These are phyloP conservation scores for Aurelia aurita complex sp. Pacific DNA, from an alignment of 30 jellyfish, hydroid and myxozoan species.

Conservation along the genomic window DNA sequence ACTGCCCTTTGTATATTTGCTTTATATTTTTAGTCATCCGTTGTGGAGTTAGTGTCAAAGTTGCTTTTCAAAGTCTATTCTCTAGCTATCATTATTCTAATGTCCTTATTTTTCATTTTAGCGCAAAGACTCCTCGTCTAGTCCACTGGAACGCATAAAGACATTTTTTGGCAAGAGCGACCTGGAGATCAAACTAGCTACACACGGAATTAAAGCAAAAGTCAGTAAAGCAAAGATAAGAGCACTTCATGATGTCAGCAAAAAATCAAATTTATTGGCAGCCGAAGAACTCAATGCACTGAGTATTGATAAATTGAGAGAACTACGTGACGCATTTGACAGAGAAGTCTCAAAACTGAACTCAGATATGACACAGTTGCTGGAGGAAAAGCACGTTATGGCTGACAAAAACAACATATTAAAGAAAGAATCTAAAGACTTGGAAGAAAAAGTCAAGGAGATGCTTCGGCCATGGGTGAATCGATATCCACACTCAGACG, in stretches of 20 bases:
- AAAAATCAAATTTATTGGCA: conserved; percentile 36
- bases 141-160: background rate
- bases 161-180: conserved; percentile 25
- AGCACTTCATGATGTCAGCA: conserved; percentile 26
- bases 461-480: conserved; percentile 53
- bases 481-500: conserved; percentile 63
- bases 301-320: conserved; percentile 49
- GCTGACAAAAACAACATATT: conserved; percentile 19
- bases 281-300: conserved; percentile 64
- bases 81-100: too few species aligned
- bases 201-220: conserved; percentile 29
- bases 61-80: too few species aligned
- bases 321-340: conserved; percentile 15
- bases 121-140: conserved; percentile 9
- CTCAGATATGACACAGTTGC: conserved; percentile 27
- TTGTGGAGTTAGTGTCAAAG: too few species aligned
- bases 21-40: too few species aligned
- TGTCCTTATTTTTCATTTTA: too few species aligned
- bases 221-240: conserved; percentile 26
- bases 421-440: conserved; percentile 29
- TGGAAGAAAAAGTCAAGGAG: conserved; percentile 32
- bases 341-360: conserved; percentile 8
- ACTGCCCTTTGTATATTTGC: too few species aligned
- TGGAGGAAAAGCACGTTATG: conserved; percentile 23
- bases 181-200: conserved; percentile 35